Base-by-base conservation (phyloP, 64 coral and sea anemone genomes). In the Catalaphyllia jardinei region DNA sequence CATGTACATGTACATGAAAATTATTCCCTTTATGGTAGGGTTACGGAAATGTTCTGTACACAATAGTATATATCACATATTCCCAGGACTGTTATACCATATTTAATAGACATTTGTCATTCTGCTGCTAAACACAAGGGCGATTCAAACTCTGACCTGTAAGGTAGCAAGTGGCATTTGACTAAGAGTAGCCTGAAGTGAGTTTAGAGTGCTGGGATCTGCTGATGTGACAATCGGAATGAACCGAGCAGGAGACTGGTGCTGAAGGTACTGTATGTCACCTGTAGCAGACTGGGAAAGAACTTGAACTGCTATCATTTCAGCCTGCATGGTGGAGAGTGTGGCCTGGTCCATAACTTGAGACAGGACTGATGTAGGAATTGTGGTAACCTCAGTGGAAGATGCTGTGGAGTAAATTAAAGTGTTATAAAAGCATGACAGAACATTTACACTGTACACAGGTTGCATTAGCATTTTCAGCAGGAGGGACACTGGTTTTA, bases 251-350 rank as follows among this genome's bases (percentile, higher is more conserved):
- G 91, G 88, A 39, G 92, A 87, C 76, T 99, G 93, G 25, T 99
- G 94, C 22, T 99, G 97, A 13, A 99, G 88, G 35, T 93, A 95
- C 85, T 99, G 97, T 49, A 99, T 95, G 28, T 99, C 94, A 3
- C 97, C 97, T 86, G 92, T 94, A 17, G 95, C 95, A 52, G 97
- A 95, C 74, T 99, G 97, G 18, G 97, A 99, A 14, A 99, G 88
- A 29, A 99, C 97, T 31, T 99, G 97, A 3, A 99, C 97, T 71
- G 97, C 97, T 60, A 99, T 99, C 97, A 99, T 99, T 67, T 99
- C 97, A 42, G 97, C 97, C 83, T 99, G 97, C 88, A 99, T 99
- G 14, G 97, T 99, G 15, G 93, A 95, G 19, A 99, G 71, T 25
- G 97, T 92, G 24, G 94, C 97, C 72, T 99, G 97, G 74, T 99